Conservation (phyloP, 2,888 invertebrate genomes). For the Drosophila dives region DNA sequence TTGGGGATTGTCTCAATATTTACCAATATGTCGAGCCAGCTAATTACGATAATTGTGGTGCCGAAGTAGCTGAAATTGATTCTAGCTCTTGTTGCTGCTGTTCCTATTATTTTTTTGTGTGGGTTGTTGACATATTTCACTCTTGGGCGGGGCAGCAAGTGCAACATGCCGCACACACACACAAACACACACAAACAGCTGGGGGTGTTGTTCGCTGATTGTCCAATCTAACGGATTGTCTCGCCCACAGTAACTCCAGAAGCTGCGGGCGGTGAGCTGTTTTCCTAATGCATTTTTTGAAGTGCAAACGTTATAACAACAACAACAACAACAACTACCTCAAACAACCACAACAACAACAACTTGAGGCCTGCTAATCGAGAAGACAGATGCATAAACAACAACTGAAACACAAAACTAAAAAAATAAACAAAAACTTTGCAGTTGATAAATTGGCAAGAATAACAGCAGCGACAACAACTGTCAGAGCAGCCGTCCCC, state of each 20-base stretch:
- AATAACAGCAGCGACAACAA: conserved; percentile 36
- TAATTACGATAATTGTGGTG: conserved; percentile 45
- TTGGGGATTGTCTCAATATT: conserved; percentile 22
- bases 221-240: conserved; percentile 42
- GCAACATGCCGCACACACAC: conserved; percentile 23
- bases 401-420: conserved; percentile 32
- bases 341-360: conserved; percentile 11
- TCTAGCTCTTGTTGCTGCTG: conserved; percentile 2
- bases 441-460: conserved; percentile 65
- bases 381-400: conserved; percentile 61
- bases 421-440: conserved; percentile 41
- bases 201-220: conserved; percentile 22
- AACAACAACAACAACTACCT: conserved; percentile 10
- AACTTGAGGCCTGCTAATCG: conserved; percentile 41
- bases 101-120: not conserved
- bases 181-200: conserved; percentile 3
- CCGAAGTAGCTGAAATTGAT: conserved; percentile 22
- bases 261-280: conserved; percentile 22
- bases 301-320: conserved; percentile 31
- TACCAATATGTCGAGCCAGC: conserved; percentile 16
- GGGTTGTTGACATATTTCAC: conserved; percentile 26
- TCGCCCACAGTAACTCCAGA: conserved; percentile 31
- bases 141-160: conserved; percentile 29
- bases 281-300: conserved; percentile 54
- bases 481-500: not conserved